Percentiles rank a stretch among this genome's conserved stretches.
Evolutionary conservation across 1,140 invertebrate species (phyloP).

Genomic region (Frieseomelitta varia): DNA sequence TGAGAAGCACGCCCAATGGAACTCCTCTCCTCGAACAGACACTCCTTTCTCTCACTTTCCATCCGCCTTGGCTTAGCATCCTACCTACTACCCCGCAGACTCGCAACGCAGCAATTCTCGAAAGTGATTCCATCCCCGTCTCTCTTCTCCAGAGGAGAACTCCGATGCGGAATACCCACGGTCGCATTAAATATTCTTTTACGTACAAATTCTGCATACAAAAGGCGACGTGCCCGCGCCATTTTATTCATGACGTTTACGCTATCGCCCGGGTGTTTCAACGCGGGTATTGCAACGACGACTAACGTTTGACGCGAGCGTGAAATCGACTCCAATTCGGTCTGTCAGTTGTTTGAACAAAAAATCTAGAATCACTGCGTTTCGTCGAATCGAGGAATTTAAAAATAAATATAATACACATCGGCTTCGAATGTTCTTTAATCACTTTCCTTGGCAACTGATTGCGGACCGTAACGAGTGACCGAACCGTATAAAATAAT

Average conservation of each 20-base stretch:
- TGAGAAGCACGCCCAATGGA: background rate
- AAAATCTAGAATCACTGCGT: background rate
- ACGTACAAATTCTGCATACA: constrained; percentile 4
- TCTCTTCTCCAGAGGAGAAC: too few species aligned
- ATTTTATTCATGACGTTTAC: constrained; percentile 25
- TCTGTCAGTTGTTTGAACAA: background rate
- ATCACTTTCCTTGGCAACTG: too few species aligned
- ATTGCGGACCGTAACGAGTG: too few species aligned
- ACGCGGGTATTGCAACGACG: too few species aligned
- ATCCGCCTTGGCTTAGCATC: too few species aligned
- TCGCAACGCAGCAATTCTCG: background rate
- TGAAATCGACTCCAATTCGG: constrained; percentile 23
- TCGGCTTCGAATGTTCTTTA: background rate
- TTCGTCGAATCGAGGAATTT: background rate
- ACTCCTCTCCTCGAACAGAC: too few species aligned
- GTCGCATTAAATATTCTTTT: constrained; percentile 23
- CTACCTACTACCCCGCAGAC: too few species aligned
- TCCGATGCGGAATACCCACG: constrained; percentile 1
- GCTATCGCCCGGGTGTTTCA: background rate
- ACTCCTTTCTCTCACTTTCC: background rate
- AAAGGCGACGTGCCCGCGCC: background rate
- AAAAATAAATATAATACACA: too few species aligned
- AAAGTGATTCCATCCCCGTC: background rate
- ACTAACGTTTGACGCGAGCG: background rate
- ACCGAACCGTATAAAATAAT: too few species aligned